Percentiles rank a stretch among this genome's conserved stretches.
These are phyloP conservation scores for Hafferia zeledoni DNA, from an alignment of 2,797 vertebrate species.

Conservation along the genomic window DNA sequence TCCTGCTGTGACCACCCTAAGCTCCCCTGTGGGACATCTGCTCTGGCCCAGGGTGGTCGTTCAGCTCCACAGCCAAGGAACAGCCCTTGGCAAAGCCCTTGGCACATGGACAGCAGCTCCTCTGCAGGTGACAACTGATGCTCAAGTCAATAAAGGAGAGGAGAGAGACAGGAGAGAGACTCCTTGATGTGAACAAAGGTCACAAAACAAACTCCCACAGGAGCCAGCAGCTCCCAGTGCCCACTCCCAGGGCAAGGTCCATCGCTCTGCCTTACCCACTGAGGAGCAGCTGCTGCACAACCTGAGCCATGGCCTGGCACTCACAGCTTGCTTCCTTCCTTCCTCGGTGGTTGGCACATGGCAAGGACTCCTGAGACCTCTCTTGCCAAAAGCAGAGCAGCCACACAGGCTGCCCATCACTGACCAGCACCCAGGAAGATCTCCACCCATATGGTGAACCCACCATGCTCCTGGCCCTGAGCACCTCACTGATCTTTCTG, in stretches of 20 bases:
- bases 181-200: background rate
- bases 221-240: background rate
- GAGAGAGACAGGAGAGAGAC: background rate
- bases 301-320: fast-evolving
- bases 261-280: background rate
- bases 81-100: background rate
- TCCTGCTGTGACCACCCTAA: background rate
- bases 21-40: fast-evolving
- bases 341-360: background rate
- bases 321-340: fast-evolving
- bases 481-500: background rate
- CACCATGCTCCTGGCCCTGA: background rate
- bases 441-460: background rate
- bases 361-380: background rate
- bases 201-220: background rate
- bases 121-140: background rate
- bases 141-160: background rate
- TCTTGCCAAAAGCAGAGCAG: background rate
- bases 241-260: background rate
- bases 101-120: background rate
- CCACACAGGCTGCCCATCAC: background rate
- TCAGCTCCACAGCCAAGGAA: background rate
- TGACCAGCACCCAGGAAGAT: background rate
- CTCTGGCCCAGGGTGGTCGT: background rate
- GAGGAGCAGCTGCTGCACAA: background rate